Conservation (phyloP, 2,113 vertebrate genomes). For the Perca schrenkii region DNA sequence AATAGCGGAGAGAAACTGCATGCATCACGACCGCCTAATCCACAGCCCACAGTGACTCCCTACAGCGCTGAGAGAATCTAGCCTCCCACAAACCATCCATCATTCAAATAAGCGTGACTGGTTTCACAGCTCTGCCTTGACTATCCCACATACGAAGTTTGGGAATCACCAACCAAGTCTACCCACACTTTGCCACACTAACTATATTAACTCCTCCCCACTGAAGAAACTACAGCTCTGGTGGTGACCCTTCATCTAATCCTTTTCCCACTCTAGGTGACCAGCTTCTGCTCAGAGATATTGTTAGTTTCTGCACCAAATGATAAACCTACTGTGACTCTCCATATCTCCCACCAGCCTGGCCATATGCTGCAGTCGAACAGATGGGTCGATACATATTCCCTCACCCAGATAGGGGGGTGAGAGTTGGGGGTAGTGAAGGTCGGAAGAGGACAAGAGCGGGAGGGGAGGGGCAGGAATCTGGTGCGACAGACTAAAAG, state of each 20-base stretch:
- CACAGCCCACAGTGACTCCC: conserved; percentile 63
- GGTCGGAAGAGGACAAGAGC: conserved; percentile 21
- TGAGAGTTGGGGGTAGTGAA: conserved; percentile 35
- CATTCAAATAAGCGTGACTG: conserved; percentile 53
- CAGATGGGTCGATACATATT: conserved; percentile 65
- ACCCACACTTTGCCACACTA: conserved; percentile 28
- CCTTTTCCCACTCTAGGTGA: neutral
- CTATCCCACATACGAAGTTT: conserved; percentile 46
- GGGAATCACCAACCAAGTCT: conserved; percentile 51
- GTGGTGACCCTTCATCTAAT: neutral
- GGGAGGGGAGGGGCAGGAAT: conserved; percentile 29
- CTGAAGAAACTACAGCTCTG: conserved; percentile 11
- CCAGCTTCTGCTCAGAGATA: conserved; percentile 29
- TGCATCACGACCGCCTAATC: conserved; percentile 63
- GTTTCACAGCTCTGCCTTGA: conserved; percentile 43
- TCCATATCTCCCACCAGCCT: conserved; percentile 27
- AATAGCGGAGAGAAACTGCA: conserved; percentile 39
- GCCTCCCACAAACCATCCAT: conserved; percentile 66
- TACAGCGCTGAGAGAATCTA: conserved; percentile 48
- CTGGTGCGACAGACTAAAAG: conserved; percentile 21
- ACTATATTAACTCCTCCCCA: neutral
- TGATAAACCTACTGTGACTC: conserved; percentile 35
- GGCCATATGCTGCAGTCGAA: conserved; percentile 43
- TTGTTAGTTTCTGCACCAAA: conserved; percentile 22
- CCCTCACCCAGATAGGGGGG: conserved; percentile 37